Evolutionary conservation across 2,797 vertebrate genomes (phyloP), one percentile per base, ranked within the genome.

Genomic region (Enteromius thamalakanensis): DNA sequence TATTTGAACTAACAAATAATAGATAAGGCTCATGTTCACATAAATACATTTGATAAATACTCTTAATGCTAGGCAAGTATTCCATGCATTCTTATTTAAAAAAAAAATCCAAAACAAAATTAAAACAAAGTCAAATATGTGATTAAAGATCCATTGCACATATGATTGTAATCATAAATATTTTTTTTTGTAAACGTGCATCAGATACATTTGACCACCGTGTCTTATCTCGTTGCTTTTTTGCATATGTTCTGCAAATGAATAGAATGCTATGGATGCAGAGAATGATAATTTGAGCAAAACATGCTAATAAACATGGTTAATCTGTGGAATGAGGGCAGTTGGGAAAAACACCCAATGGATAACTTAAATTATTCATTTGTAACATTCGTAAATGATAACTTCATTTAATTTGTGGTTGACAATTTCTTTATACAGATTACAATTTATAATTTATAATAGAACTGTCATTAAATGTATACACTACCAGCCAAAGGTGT

Each of bases 291-390:
- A 55, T 14, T 74, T 74, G 3, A 14, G 29, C 10, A 74, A 53
- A 53, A 6, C 47, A 51, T 32, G 17, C 15, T 11, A 8, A n/a
- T 21, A 10, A 51, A 34, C 21, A 74, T n/a, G 17, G 17, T 74
- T 51, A 55, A 74, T 37, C 12, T 74, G 12, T 37, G 49, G 71
- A 74, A 74, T 55, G 19, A 55, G 60, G 60, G 60, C 60, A 32
- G 14, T 32, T 64, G n/a, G 23, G 8, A 15, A 26, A 65, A 55
- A 72, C 47, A 9, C 19, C n/a, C 32, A 14, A 34, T n/a, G 6
- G 10, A 55, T 72, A 68, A 40, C 11, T 26, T 47, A 14, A 37
- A 55, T 37, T 1, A 4, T 55, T 14, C 4, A n/a, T 55, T 55
- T 53, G 17, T n/a, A 34, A 12, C 26, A 14, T 29, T 53, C 51